phyloP scores from a whole-genome alignment of 2,113 vertebrate genomes.

The Prionailurus bengalensis region DNA sequence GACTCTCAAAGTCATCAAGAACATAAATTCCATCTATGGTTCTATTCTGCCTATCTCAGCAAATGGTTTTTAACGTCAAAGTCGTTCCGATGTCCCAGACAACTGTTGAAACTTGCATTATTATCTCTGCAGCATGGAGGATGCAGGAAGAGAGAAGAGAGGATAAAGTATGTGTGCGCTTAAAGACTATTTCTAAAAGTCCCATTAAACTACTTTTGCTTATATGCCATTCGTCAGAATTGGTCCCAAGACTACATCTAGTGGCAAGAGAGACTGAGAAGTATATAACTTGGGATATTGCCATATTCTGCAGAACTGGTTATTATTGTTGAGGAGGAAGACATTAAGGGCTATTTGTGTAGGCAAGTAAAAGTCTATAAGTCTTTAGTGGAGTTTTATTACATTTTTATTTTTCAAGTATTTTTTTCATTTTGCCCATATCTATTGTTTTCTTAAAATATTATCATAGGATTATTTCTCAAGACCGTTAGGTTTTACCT shows the following conservation, averaged over 20 bases:
- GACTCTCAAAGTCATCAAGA: background rate
- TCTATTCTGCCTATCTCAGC: background rate
- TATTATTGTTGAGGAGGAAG: background rate
- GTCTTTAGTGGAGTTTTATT: background rate
- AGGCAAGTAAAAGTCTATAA: background rate
- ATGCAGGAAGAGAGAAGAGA: background rate
- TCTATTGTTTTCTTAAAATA: background rate
- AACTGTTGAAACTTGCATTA: background rate
- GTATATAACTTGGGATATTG: background rate
- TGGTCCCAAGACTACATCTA: background rate
- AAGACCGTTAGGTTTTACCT: background rate
- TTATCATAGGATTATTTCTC: background rate
- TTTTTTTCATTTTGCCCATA: background rate
- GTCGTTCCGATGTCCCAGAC: background rate
- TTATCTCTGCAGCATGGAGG: accelerated
- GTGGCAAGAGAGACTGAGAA: background rate
- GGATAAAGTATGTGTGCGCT: accelerated
- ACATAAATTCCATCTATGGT: background rate
- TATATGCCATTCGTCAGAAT: background rate
- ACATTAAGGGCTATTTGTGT: background rate
- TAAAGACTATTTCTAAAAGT: background rate
- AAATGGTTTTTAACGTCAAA: background rate
- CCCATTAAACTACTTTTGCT: background rate
- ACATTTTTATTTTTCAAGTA: background rate
- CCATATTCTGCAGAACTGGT: accelerated